Evolutionary conservation across 2,888 invertebrate species (phyloP).

Genomic region (Rhamnusium bicolor): DNA sequence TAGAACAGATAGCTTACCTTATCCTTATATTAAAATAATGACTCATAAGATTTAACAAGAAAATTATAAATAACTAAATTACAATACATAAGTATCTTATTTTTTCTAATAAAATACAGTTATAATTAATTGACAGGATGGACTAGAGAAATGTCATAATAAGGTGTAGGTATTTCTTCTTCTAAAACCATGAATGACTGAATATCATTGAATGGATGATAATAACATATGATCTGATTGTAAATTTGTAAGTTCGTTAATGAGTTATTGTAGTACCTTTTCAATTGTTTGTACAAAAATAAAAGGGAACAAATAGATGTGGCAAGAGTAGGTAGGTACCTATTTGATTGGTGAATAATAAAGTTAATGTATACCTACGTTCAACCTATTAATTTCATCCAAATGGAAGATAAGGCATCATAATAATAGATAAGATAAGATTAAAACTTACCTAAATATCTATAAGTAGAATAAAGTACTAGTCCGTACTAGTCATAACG

Average conservation of each 20-base stretch:
- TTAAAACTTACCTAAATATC: slow-evolving; percentile 62
- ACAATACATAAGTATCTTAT: not conserved
- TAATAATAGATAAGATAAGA: slow-evolving; percentile 49
- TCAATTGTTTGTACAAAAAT: not conserved
- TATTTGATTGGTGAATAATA: slow-evolving; percentile 13
- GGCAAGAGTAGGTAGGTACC: slow-evolving; percentile 12
- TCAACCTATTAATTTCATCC: slow-evolving; percentile 1
- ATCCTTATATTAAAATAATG: slow-evolving; percentile 5
- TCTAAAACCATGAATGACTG: slow-evolving; percentile 4
- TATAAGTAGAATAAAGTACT: slow-evolving; percentile 59
- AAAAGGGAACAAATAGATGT: slow-evolving; percentile 13
- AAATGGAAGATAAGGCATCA: slow-evolving; percentile 15
- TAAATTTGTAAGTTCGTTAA: not conserved
- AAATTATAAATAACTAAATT: not conserved
- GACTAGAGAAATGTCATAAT: slow-evolving; percentile 15
- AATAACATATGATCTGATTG: not conserved
- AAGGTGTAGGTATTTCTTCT: not conserved
- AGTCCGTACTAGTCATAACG: slow-evolving; percentile 64
- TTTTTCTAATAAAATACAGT: not conserved
- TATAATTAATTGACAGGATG: slow-evolving; percentile 1
- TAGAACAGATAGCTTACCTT: slow-evolving; percentile 25
- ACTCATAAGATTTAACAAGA: slow-evolving; percentile 3
- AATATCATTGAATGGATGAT: not conserved
- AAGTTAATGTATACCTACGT: not conserved
- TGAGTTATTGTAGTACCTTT: not conserved